These are phyloP conservation scores for Corynorhinus townsendii DNA, from an alignment of 2,113 vertebrate species.

Conservation along the genomic window DNA sequence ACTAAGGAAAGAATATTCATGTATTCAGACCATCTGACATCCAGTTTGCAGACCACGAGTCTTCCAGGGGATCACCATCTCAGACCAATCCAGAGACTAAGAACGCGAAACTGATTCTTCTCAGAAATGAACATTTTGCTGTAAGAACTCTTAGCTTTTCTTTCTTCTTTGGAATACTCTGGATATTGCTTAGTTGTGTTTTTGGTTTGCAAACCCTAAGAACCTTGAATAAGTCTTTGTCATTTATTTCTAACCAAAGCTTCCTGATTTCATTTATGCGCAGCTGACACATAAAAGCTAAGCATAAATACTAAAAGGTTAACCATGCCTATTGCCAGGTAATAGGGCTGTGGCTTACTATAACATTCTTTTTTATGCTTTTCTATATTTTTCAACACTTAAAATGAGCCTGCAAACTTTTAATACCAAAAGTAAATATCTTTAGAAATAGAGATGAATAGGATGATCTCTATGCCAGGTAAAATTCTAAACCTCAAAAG, in stretches of 20 bases:
- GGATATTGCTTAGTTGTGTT: background rate
- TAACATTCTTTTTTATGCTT: background rate
- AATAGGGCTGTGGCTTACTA: background rate
- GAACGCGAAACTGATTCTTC: background rate
- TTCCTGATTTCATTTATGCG: background rate
- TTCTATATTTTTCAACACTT: slow-evolving; percentile 1
- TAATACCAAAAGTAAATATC: background rate
- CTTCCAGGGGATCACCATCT: background rate
- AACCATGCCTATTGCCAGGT: background rate
- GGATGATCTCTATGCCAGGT: background rate
- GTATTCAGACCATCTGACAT: background rate
- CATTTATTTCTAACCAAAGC: background rate
- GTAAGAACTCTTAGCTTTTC: too few species aligned
- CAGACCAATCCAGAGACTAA: background rate
- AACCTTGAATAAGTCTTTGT: background rate
- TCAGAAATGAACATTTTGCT: background rate
- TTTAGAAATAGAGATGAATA: background rate
- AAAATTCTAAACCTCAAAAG: slow-evolving; percentile 8
- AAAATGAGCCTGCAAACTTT: background rate
- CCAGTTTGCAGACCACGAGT: background rate
- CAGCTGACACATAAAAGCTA: background rate
- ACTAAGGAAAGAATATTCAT: background rate
- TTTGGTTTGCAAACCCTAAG: background rate
- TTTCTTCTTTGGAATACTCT: background rate
- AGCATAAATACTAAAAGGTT: background rate